phyloP scores from a whole-genome alignment of 2,797 vertebrate species.

The Acanthurus tractus region DNA sequence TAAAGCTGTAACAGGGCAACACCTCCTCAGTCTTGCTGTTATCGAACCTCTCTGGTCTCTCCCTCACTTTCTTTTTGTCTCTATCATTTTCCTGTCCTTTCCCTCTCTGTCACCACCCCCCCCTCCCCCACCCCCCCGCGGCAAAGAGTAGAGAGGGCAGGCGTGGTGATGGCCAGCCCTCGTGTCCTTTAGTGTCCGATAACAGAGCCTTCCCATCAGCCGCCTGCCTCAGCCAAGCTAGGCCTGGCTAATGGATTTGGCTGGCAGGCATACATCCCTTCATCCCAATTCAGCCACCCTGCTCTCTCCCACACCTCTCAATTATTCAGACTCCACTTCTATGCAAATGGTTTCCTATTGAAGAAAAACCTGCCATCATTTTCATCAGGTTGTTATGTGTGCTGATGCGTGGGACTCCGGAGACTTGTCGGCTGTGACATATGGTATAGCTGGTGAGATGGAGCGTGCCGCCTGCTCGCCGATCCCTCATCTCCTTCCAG shows the following conservation, averaged over 20 bases:
- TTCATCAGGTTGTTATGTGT: conserved; percentile 82
- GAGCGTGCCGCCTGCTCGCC: conserved; percentile 74
- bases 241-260: conserved; percentile 88
- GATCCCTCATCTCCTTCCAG: conserved; percentile 86
- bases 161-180: conserved; percentile 77
- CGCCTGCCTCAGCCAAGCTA: conserved; percentile 76
- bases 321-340: conserved; percentile 88
- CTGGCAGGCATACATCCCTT: conserved; percentile 88
- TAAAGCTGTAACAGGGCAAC: conserved; percentile 81
- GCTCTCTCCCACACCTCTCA: conserved; percentile 86
- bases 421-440: conserved; percentile 84
- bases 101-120: conserved; percentile 45
- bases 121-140: conserved; percentile 66
- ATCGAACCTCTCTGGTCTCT: conserved; percentile 73
- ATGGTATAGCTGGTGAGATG: conserved; percentile 78
- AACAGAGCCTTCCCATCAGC: conserved; percentile 83
- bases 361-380: conserved; percentile 78
- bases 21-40: conserved; percentile 78
- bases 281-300: conserved; percentile 81
- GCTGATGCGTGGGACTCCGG: conserved; percentile 81
- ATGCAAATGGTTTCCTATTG: conserved; percentile 88
- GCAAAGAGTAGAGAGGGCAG: conserved; percentile 75
- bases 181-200: conserved; percentile 88
- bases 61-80: conserved; percentile 76
- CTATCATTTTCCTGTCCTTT: conserved; percentile 66